These are phyloP conservation scores for Ephydatia muelleri DNA, from an alignment of 37 sponge, comb jelly and placozoan genomes.

Conservation along the genomic window DNA sequence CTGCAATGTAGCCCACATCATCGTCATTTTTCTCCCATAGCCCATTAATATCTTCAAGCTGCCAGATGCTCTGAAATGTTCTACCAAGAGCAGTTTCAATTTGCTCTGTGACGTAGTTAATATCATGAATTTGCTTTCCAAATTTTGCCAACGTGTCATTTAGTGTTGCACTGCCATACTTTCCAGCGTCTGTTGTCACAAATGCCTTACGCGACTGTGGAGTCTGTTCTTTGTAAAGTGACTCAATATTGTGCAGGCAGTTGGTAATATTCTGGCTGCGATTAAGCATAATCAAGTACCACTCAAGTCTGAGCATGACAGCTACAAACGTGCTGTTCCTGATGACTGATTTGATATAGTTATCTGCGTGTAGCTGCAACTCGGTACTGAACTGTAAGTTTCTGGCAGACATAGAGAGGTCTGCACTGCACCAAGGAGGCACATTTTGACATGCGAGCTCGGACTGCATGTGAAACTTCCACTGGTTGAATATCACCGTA, in stretches of 20 bases:
- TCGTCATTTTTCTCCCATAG: constrained; percentile 5
- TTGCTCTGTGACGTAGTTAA: background rate
- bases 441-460: background rate
- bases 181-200: constrained; percentile 43
- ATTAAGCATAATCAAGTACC: constrained; percentile 27
- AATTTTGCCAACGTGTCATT: background rate
- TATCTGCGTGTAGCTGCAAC: background rate
- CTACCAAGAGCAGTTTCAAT: background rate
- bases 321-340: background rate
- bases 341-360: background rate
- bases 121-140: background rate
- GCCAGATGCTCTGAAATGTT: background rate
- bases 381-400: background rate
- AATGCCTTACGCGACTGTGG: background rate
- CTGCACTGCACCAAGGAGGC: background rate
- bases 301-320: constrained; percentile 36
- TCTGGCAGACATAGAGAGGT: background rate
- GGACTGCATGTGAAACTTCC: constrained; percentile 33
- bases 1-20: constrained; percentile 41
- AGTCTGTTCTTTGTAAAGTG: background rate
- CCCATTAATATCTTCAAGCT: constrained; percentile 3
- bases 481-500: constrained; percentile 27
- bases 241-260: background rate
- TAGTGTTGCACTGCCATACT: constrained; percentile 40
- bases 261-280: background rate